These are phyloP conservation scores for Leptinotarsa juncta DNA, from an alignment of 2,888 invertebrate species.

Conservation along the genomic window DNA sequence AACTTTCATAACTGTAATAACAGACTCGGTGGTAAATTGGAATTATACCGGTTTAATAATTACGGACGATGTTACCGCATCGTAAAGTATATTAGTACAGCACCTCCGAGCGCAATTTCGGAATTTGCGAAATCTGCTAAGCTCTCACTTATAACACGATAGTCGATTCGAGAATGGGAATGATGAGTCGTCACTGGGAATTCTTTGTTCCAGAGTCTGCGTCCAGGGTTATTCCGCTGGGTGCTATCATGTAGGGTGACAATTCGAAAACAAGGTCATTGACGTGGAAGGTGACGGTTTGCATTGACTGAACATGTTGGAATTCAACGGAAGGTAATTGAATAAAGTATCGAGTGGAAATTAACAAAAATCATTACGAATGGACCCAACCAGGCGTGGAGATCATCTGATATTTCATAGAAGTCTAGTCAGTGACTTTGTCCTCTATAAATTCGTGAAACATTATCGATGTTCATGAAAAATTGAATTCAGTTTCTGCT, in stretches of 20 bases:
- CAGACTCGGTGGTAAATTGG: slow-evolving; percentile 53
- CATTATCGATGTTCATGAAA: too few relatives aligned
- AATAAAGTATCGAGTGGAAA: too few relatives aligned
- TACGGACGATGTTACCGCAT: slow-evolving; percentile 56
- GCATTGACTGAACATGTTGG: too few relatives aligned
- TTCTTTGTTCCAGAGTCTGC: slow-evolving; percentile 16
- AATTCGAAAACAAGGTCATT: too few relatives aligned
- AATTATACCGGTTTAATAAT: slow-evolving; percentile 57
- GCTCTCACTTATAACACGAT: slow-evolving; percentile 28
- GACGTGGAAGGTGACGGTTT: too few relatives aligned
- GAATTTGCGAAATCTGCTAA: slow-evolving; percentile 45
- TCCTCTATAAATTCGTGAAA: too few relatives aligned
- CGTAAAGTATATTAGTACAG: slow-evolving; percentile 57
- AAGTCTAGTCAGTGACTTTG: neutral
- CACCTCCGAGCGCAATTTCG: slow-evolving; percentile 55
- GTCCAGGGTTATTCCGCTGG: neutral
- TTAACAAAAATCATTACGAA: too few relatives aligned
- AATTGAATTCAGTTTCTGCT: too few relatives aligned
- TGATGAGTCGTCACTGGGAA: slow-evolving; percentile 11
- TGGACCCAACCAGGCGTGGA: too few relatives aligned
- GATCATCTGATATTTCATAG: too few relatives aligned
- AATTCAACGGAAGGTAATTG: too few relatives aligned
- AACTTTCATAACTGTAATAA: slow-evolving; percentile 54
- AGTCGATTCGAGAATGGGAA: slow-evolving; percentile 15
- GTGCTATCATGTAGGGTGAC: neutral